Base-by-base conservation (phyloP, 2,113 vertebrate genomes). In the Muntiacus muntjak region DNA sequence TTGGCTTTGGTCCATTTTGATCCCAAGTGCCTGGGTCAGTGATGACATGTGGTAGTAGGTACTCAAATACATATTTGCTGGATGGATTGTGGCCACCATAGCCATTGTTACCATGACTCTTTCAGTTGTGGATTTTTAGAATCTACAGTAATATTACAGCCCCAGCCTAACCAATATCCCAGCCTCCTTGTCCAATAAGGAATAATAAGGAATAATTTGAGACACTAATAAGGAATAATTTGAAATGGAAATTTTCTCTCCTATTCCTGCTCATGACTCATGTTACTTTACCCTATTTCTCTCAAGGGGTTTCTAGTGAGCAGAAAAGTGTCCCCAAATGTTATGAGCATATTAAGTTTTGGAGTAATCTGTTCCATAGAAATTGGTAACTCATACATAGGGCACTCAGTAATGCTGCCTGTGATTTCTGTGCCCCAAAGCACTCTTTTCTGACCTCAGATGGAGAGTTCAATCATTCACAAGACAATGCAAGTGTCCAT, bases 181-280 rank as follows among this genome's bases (percentile, higher is more conserved):
- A 58, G 28, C 13, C 23, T 95, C 76, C 30, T 47, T 89, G 47
- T 45, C 15, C 9, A 78, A 95, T 62, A 92, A 25, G 13, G 40
- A 54, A 40, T 62, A 76, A 76, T 19, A 83, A 85, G 11, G 4
- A 15, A 25, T 17, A 14, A 79, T 95, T 71, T 89, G n/a, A 87
- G 36, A 14, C 47, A 54, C 52, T 71, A 58, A 76, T 19, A 87
- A 85, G 12, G 7, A 13, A 25, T 19, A 12, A 81, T 95, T 89
- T 83, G 91, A 95, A 87, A 45, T 86, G n/a, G 15, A 60, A 62
- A 76, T 97, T 91, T 85, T 82, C 36, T 96, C 26, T 96, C 8
- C 8, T 62, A 33, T 89, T 89, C 91, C n/a, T 86, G 30, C 25
- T 94, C 25, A 57, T 71, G 91, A 54, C 45, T 88, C 43, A 45